Evolutionary conservation across 2,888 invertebrate species (phyloP), one percentile per base, ranked within the genome.

Genomic region (Alitta virens): DNA sequence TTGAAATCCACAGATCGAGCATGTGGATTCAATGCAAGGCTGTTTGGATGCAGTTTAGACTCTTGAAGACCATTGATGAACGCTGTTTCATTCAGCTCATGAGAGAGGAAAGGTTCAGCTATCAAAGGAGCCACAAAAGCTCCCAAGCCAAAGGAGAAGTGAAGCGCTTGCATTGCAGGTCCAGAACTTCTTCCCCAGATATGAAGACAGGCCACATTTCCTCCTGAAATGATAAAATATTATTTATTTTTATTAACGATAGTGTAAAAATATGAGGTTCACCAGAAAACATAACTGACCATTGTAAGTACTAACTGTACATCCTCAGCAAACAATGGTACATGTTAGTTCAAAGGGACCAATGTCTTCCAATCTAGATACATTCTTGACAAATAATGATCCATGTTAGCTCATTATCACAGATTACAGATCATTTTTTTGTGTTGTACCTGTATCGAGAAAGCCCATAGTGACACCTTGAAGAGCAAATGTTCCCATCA

Each of bases 91-190:
- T 57, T 57, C 46, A 46, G 27, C n/a, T 25, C 24, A 5, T 16
- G 14, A 16, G 52, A 33, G 42, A 70, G 66, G 66, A 84, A 84
- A 18, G 83, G 83, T 49, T 75, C 77, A 5, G 83, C 81, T 23
- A 84, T 65, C 2, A 84, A 71, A 5, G 84, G 84, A 5, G 84
- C 82, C 33, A 84, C 69, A 63, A 83, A 83, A 0, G 83, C 82
- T 18, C 84, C 84, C 18, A 84, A 68, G 12, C 83, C 83, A 71
- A 83, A 83, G 21, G 80, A 75, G 69, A 83, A 84, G 68, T 84
- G 84, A 26, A 84, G 69, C 2, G 79, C 77, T 71, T 84, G 84
- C 74, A 84, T 78, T 68, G 80, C 83, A 2, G 83, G 82, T 0
- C 77, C 79, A 69, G 79, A 83, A 63, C 72, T 72, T 56, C 72